phyloP scores from a whole-genome alignment of 2,113 vertebrate species.

The Pagrus major region DNA sequence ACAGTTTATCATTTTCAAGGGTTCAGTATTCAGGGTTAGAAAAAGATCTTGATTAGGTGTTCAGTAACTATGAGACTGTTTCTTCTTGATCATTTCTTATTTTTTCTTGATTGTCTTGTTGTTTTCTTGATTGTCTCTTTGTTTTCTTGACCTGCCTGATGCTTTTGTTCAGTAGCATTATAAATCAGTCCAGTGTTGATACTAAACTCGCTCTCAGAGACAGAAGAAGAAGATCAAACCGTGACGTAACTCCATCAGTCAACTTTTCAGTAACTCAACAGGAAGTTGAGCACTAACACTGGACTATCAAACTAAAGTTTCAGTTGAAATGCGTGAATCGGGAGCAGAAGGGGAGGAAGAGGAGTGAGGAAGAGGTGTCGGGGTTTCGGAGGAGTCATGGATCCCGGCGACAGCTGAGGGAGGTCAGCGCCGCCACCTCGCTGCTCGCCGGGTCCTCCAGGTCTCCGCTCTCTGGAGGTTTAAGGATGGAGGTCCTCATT shows the following conservation, averaged over 20 bases:
- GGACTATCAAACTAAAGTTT: not conserved
- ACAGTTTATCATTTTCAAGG: too few relatives aligned
- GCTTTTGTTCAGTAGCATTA: too few relatives aligned
- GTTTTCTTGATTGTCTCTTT: too few relatives aligned
- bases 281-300: not conserved
- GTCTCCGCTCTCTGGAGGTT: slow-evolving; percentile 65
- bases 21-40: too few relatives aligned
- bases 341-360: not conserved
- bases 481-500: slow-evolving; percentile 79
- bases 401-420: slow-evolving; percentile 65
- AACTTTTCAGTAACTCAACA: not conserved
- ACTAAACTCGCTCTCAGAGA: not conserved
- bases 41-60: too few relatives aligned
- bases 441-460: slow-evolving; percentile 52
- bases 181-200: too few relatives aligned
- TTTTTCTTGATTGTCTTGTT: too few relatives aligned
- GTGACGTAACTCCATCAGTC: not conserved
- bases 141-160: too few relatives aligned
- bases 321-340: not conserved
- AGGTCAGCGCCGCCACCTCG: slow-evolving; percentile 69
- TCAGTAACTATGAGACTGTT: too few relatives aligned
- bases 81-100: too few relatives aligned
- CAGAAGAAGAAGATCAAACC: not conserved
- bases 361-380: slow-evolving; percentile 5
- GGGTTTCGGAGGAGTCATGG: slow-evolving; percentile 37